Percentiles rank a stretch among this genome's conserved stretches.
Evolutionary conservation across 2,113 vertebrate genomes (phyloP).

Genomic region (Zosterops hypoxanthus): DNA sequence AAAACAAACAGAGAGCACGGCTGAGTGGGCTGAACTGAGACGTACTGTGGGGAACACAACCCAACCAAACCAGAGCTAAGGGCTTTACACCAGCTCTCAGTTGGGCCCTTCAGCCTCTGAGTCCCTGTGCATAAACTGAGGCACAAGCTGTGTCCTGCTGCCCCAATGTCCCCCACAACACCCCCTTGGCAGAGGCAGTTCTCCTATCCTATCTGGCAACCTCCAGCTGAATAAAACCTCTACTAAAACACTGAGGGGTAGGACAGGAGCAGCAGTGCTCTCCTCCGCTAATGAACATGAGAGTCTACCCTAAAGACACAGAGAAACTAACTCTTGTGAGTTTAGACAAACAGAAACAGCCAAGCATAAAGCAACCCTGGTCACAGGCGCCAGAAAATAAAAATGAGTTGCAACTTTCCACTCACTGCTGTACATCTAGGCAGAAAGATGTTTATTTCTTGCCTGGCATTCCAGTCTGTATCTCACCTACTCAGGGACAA

Average conservation of each 20-base stretch:
- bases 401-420: not conserved
- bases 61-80: not conserved
- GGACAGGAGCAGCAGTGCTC: not conserved
- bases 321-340: not conserved
- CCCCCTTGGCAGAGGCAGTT: rapidly evolving
- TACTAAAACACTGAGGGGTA: rapidly evolving
- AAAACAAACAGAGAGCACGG: not conserved
- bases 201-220: not conserved
- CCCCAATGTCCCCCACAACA: not conserved
- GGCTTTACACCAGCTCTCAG: not conserved
- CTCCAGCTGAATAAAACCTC: not conserved
- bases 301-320: not conserved
- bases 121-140: not conserved
- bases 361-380: not conserved
- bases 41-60: not conserved
- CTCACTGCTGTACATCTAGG: not conserved
- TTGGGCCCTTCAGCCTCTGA: rapidly evolving
- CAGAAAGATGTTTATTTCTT: rapidly evolving
- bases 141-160: not conserved
- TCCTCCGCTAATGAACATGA: not conserved
- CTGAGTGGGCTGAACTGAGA: not conserved
- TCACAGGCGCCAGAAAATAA: not conserved
- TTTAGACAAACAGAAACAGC: not conserved
- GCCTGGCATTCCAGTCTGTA: not conserved
- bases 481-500: not conserved